Base-by-base conservation (phyloP, 92 coral and sea anemone species). In the Palythoa grandis region DNA sequence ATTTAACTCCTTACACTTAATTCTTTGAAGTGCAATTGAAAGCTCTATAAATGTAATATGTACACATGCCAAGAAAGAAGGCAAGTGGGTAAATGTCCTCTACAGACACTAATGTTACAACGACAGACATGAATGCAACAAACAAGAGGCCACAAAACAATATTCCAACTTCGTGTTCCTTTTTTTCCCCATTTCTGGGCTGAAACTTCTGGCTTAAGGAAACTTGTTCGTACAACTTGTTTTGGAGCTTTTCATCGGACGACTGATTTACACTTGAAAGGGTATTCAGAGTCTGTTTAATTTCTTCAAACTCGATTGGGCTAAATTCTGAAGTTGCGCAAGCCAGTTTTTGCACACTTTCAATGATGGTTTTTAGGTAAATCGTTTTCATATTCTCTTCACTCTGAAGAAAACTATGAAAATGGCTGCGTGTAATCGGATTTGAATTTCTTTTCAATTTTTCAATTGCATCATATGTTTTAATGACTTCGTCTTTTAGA, bases 1-100 rank as follows among this genome's bases (percentile, higher is more conserved):
- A 14, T 58, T 58, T 58, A 58, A 58, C 20, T 15, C 20, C 65
- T 58, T 19, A 14, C 5, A 19, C 53, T 72, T 72, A 5, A 38
- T 13, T 14, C 48, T 14, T 54, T 52, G 17, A 52, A 23, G 61
- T 47, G 74, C 60, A 15, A n/a, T 29, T 48, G 38, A n/a, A 47
- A 23, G 85, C n/a, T 67, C 66, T 67, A 57, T 65, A 80, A 35
- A 80, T 43, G 43, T 80, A 80, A 52, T 65, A 80, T 7, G 40
- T 19, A 5, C 74, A 80, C 58, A 80, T 19, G 58, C 24, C 61
- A 25, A 76, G 25, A 22, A 76, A 76, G 40, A 17, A 76, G n/a
- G 35, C 35, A 16, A 76, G 47, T 3, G 80, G 80, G 63, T 52
- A 24, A 23, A 52, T 20, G 52, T 76, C 80, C 11, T 57, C 65